Conservation (phyloP, 2,113 vertebrate genomes). For the Accipiter cooperii region DNA sequence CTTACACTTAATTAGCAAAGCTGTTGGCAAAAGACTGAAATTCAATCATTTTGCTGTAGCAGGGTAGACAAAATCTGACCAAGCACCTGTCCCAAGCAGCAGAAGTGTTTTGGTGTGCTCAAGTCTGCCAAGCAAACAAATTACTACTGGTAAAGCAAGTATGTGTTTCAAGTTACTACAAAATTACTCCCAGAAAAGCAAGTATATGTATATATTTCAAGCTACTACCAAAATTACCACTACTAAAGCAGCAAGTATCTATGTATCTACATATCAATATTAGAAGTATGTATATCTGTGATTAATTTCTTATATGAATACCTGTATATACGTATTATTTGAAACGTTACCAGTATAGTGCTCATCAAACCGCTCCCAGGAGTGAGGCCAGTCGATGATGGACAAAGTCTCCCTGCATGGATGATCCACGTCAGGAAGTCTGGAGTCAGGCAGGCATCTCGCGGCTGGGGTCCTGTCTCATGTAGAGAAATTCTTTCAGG, state of each 20-base stretch:
- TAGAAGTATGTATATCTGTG: neutral
- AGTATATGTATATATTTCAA: fast-evolving
- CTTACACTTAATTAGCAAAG: neutral
- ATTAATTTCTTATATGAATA: neutral
- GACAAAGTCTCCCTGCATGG: neutral
- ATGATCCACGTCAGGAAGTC: neutral
- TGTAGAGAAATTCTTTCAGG: neutral
- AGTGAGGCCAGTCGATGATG: fast-evolving
- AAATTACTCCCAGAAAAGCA: neutral
- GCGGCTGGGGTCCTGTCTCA: fast-evolving
- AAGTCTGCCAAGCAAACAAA: neutral
- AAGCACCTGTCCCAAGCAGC: neutral
- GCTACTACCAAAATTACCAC: neutral
- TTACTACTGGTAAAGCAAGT: neutral
- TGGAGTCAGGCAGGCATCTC: neutral
- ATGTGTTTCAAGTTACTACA: neutral
- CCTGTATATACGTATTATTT: no score
- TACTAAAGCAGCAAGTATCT: neutral
- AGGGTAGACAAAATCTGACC: neutral
- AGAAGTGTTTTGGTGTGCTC: neutral
- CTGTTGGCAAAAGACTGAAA: neutral
- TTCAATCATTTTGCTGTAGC: neutral
- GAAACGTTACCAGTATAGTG: fast-evolving
- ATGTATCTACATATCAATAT: fast-evolving
- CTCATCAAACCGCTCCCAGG: neutral